Conservation (phyloP, 1,140 invertebrate species). For the Anadara kagoshimensis region DNA sequence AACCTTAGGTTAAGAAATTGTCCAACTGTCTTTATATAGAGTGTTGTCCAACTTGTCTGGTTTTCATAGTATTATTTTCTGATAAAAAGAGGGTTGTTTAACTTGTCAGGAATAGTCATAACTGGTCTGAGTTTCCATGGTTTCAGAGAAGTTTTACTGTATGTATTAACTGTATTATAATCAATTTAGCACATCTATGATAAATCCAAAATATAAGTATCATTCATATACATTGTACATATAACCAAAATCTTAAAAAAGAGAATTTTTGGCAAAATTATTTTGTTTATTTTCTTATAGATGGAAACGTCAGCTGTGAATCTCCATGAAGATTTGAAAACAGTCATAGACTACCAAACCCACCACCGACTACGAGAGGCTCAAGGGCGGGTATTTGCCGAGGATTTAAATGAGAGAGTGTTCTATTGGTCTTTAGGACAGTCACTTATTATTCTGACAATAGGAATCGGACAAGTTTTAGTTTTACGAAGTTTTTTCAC, state of each 20-base stretch:
- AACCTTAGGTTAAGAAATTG: too few relatives aligned
- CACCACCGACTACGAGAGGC: constrained; percentile 95
- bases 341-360: constrained; percentile 95
- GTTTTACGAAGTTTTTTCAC: constrained; percentile 77
- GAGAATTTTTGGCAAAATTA: neutral
- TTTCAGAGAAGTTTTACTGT: too few relatives aligned
- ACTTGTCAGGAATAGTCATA: too few relatives aligned
- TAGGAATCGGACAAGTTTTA: constrained; percentile 91
- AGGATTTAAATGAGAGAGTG: constrained; percentile 96
- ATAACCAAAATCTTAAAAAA: neutral
- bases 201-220: neutral
- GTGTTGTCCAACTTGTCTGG: too few relatives aligned
- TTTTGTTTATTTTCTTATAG: constrained; percentile 75
- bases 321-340: constrained; percentile 91
- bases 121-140: too few relatives aligned
- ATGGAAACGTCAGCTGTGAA: constrained; percentile 93
- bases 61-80: too few relatives aligned
- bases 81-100: too few relatives aligned
- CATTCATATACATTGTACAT: neutral
- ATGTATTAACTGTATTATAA: too few relatives aligned
- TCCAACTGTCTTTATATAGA: too few relatives aligned
- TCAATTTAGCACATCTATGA: neutral
- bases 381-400: constrained; percentile 93
- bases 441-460: constrained; percentile 88
- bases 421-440: constrained; percentile 94